Percentiles rank a stretch among this genome's conserved stretches.
Conservation (phyloP, 1,140 invertebrate genomes). For the Brachionus angularis region DNA sequence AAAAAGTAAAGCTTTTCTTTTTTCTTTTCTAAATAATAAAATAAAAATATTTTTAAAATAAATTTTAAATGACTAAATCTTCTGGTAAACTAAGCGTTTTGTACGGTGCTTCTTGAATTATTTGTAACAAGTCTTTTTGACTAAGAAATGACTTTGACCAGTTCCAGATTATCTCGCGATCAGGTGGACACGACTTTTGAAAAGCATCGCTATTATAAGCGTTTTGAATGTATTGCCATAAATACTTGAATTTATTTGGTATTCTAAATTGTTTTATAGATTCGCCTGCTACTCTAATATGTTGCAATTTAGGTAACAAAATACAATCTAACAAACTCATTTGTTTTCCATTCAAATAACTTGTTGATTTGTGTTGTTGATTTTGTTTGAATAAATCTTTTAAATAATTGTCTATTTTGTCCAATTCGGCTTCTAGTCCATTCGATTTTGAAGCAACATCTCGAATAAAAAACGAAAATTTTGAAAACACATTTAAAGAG, state of each 20-base stretch:
- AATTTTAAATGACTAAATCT: background rate
- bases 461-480: constrained; percentile 64
- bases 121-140: constrained; percentile 33
- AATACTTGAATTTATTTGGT: constrained; percentile 58
- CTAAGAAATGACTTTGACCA: constrained; percentile 53
- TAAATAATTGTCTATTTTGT: constrained; percentile 58
- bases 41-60: background rate
- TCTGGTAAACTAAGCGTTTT: constrained; percentile 25
- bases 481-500: constrained; percentile 62
- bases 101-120: constrained; percentile 30
- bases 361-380: background rate
- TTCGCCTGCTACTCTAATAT: constrained; percentile 62
- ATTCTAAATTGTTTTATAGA: constrained; percentile 63
- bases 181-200: constrained; percentile 64
- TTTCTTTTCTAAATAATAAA: background rate
- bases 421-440: constrained; percentile 58
- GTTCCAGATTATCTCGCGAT: constrained; percentile 64
- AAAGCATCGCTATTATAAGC: constrained; percentile 64
- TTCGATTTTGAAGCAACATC: constrained; percentile 59
- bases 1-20: background rate
- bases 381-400: constrained; percentile 44
- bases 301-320: constrained; percentile 64
- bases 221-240: constrained; percentile 65
- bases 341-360: constrained; percentile 57
- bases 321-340: constrained; percentile 62